Conservation (phyloP, 1,140 invertebrate species). For the Melipona quadrifasciata region DNA sequence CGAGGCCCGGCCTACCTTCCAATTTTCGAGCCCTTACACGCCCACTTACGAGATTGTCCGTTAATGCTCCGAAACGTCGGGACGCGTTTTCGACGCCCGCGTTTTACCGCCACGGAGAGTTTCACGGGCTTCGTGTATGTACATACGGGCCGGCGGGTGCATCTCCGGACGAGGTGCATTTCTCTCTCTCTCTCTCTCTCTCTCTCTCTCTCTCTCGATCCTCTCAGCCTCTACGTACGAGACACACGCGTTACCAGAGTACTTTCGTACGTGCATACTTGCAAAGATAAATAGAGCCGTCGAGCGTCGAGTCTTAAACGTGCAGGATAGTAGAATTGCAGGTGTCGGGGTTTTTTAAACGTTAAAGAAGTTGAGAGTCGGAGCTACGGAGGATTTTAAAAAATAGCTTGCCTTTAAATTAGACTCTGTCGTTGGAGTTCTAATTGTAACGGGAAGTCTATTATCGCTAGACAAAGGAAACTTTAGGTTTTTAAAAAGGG, state of each 20-base stretch:
- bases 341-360: not conserved
- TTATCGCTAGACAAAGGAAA: not conserved
- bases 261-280: not conserved
- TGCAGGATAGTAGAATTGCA: not conserved
- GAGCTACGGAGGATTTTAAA: not conserved
- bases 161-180: not conserved
- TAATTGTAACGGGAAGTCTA: not conserved
- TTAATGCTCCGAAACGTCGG: slow-evolving; percentile 78
- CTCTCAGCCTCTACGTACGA: not conserved
- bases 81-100: slow-evolving; percentile 74
- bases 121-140: slow-evolving; percentile 4
- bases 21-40: slow-evolving; percentile 82
- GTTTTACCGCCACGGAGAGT: slow-evolving; percentile 53
- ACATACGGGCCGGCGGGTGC: not conserved
- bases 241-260: not conserved
- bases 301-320: not conserved
- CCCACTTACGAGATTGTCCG: slow-evolving; percentile 81
- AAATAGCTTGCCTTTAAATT: not conserved
- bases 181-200: not conserved
- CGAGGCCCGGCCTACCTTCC: slow-evolving; percentile 80
- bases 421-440: not conserved
- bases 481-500: not conserved
- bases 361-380: not conserved
- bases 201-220: not conserved
- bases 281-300: not conserved